These are phyloP conservation scores for Agonum fuliginosum DNA, from an alignment of 2,888 invertebrate genomes.

Conservation along the genomic window DNA sequence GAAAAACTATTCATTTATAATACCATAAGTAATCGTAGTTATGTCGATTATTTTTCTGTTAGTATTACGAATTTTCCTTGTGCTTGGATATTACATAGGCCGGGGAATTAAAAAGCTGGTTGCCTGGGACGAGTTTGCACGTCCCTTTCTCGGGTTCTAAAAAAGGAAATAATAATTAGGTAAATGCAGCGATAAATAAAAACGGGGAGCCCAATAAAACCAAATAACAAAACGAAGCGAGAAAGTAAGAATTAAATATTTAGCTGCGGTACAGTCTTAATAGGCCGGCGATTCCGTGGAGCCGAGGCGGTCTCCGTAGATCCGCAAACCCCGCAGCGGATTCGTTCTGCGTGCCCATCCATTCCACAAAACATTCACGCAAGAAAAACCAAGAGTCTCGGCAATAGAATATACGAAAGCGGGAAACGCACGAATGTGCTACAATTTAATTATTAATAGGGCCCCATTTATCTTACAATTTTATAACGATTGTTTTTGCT, in stretches of 20 bases:
- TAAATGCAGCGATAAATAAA: slow-evolving; percentile 47
- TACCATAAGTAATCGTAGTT: too few species aligned
- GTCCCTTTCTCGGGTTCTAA: slow-evolving; percentile 11
- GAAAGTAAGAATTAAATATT: slow-evolving; percentile 48
- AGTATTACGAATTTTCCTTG: too few species aligned
- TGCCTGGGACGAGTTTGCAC: too few species aligned
- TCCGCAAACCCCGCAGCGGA: slow-evolving; percentile 15
- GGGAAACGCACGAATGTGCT: background rate
- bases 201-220: slow-evolving; percentile 39
- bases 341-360: slow-evolving; percentile 9
- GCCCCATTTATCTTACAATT: background rate
- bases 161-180: slow-evolving; percentile 49
- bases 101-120: too few species aligned
- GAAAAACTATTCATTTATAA: too few species aligned
- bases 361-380: slow-evolving; percentile 16
- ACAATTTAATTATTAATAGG: slow-evolving; percentile 8
- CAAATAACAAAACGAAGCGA: slow-evolving; percentile 44
- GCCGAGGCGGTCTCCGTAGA: background rate
- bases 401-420: too few species aligned
- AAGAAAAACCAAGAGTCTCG: too few species aligned
- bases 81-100: too few species aligned
- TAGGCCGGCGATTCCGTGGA: slow-evolving; percentile 13
- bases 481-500: background rate
- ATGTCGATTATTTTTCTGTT: too few species aligned
- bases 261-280: slow-evolving; percentile 36